Conservation (phyloP, 2,888 invertebrate species). For the Spisula solida region DNA sequence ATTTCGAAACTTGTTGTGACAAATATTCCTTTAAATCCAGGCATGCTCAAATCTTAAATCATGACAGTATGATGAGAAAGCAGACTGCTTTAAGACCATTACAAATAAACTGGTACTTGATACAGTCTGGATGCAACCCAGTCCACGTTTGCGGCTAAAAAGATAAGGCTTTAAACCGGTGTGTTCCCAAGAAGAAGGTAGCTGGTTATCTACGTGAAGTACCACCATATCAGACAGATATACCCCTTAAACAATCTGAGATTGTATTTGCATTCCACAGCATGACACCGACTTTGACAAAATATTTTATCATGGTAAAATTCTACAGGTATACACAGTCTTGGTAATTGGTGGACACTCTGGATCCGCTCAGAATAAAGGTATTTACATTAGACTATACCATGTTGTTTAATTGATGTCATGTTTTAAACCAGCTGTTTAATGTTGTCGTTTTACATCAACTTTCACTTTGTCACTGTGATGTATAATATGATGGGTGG, state of each 20-base stretch:
- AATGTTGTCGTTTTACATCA: neutral
- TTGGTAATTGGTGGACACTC: slow-evolving; percentile 15
- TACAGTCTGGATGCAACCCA: neutral
- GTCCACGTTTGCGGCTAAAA: slow-evolving; percentile 36
- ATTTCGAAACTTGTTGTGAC: slow-evolving; percentile 54
- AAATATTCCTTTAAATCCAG: slow-evolving; percentile 62
- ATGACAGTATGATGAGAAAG: neutral
- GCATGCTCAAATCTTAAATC: slow-evolving; percentile 39
- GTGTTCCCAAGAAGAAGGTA: slow-evolving; percentile 39
- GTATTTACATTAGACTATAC: neutral
- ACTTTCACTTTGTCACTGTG: neutral
- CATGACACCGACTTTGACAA: slow-evolving; percentile 37
- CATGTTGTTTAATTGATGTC: neutral
- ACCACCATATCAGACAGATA: slow-evolving; percentile 44
- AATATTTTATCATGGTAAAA: slow-evolving; percentile 20
- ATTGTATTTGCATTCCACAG: slow-evolving; percentile 58
- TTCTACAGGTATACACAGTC: neutral
- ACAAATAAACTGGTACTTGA: neutral
- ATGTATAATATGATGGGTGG: neutral
- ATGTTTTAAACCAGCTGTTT: neutral
- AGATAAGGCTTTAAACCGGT: slow-evolving; percentile 51
- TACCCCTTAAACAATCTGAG: slow-evolving; percentile 47
- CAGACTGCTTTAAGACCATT: neutral
- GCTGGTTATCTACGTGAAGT: slow-evolving; percentile 49
- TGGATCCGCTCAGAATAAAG: neutral